Percentiles rank a stretch among this genome's conserved stretches.
Conservation (phyloP, 2,888 invertebrate genomes). For the Cyclophora punctaria region DNA sequence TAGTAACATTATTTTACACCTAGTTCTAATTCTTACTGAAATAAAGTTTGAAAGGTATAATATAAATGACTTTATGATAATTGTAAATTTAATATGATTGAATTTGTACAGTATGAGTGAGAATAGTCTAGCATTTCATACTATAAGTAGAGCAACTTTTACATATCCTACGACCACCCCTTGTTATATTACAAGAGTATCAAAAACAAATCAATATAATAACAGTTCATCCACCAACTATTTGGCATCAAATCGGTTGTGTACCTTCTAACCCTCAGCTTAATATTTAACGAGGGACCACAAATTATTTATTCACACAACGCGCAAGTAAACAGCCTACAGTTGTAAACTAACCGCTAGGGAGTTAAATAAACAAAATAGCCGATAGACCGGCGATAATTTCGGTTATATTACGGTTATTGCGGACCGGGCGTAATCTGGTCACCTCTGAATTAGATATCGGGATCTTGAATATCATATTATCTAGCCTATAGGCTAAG, state of each 20-base stretch:
- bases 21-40: too few species aligned
- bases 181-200: too few species aligned
- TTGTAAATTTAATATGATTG: too few species aligned
- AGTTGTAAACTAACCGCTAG: constrained; percentile 48
- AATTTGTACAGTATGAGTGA: too few species aligned
- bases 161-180: too few species aligned
- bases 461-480: neutral
- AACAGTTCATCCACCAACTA: constrained; percentile 18
- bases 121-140: too few species aligned
- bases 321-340: constrained; percentile 41
- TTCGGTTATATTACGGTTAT: constrained; percentile 35
- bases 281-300: constrained; percentile 57
- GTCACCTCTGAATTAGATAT: constrained; percentile 10
- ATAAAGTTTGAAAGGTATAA: too few species aligned
- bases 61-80: too few species aligned
- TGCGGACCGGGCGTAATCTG: constrained; percentile 17
- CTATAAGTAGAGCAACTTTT: too few species aligned
- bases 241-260: constrained; percentile 30
- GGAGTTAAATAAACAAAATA: constrained; percentile 59
- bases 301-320: constrained; percentile 64
- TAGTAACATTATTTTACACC: too few species aligned
- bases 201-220: constrained; percentile 10
- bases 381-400: constrained; percentile 49
- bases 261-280: constrained; percentile 31
- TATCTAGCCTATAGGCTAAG: too few species aligned